Conservation (phyloP, 2,797 vertebrate genomes). For the Scleropages formosus region DNA sequence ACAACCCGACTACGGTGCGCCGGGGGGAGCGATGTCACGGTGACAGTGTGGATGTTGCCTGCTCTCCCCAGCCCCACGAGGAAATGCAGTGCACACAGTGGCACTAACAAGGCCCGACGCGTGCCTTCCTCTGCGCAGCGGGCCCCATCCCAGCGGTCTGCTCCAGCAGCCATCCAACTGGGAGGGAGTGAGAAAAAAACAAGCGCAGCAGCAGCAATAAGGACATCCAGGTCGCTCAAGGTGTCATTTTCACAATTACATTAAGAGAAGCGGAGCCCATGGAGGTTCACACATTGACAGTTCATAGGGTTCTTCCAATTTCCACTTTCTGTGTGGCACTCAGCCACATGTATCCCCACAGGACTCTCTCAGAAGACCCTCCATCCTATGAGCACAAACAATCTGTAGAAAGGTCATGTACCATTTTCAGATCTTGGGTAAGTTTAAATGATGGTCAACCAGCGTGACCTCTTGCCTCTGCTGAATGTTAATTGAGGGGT, state of each 20-base stretch:
- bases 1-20: no score
- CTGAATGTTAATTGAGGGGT: no score
- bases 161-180: background rate
- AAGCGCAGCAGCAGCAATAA: background rate
- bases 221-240: background rate
- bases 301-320: background rate
- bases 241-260: slow-evolving; percentile 3
- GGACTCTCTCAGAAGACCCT: background rate
- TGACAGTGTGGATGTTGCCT: background rate
- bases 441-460: no score
- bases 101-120: background rate
- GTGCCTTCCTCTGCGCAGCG: background rate
- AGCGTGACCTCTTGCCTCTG: no score
- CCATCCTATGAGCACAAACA: background rate
- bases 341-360: background rate
- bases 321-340: background rate
- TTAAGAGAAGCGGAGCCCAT: background rate
- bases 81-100: background rate
- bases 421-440: background rate
- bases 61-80: background rate
- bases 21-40: no score
- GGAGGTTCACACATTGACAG: background rate
- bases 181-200: background rate
- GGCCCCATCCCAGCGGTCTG: background rate
- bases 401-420: background rate